Conservation (phyloP, 2,113 vertebrate genomes). For the Scopus umbretta region DNA sequence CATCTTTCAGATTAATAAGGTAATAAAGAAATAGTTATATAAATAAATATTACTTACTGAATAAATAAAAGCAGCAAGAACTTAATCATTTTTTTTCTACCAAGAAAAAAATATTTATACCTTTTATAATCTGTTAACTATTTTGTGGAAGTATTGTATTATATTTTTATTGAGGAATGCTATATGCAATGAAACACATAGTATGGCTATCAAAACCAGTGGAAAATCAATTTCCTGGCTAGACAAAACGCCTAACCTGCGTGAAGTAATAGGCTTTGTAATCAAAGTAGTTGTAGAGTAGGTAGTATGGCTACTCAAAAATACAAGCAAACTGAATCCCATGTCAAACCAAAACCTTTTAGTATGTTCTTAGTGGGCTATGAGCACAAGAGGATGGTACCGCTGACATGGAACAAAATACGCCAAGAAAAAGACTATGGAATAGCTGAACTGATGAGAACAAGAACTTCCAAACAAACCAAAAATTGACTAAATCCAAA, state of each 20-base stretch:
- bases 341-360: not conserved
- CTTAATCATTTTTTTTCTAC: not conserved
- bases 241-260: not conserved
- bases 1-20: not conserved
- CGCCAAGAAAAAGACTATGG: not conserved
- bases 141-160: not conserved
- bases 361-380: not conserved
- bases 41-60: not conserved
- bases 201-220: not conserved
- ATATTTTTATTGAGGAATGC: not conserved
- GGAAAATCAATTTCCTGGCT: not conserved
- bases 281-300: not conserved
- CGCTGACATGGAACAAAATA: not conserved
- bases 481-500: constrained; percentile 32
- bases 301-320: not conserved
- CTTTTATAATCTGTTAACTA: not conserved
- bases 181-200: not conserved
- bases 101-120: not conserved
- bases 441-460: not conserved
- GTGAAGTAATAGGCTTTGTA: not conserved
- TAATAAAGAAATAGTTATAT: not conserved
- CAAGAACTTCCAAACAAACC: not conserved
- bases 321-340: not conserved
- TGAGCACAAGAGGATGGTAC: not conserved
- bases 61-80: not conserved